phyloP scores from a whole-genome alignment of 2,113 vertebrate genomes.

The Rana temporaria region DNA sequence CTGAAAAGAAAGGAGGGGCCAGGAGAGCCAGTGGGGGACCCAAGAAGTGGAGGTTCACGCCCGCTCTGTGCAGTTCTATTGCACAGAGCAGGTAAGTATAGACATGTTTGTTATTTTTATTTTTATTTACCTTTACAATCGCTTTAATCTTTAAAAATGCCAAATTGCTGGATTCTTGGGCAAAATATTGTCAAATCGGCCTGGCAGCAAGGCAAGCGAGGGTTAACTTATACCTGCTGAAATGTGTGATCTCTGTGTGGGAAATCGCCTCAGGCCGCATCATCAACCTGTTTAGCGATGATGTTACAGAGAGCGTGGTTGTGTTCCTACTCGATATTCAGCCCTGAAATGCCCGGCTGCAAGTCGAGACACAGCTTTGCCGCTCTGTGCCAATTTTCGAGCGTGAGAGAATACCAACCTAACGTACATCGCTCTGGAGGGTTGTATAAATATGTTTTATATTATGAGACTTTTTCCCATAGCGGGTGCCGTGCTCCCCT shows the following conservation, averaged over 20 bases:
- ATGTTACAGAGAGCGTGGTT: conserved; percentile 61
- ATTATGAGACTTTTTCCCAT: conserved; percentile 53
- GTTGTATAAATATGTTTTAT: conserved; percentile 66
- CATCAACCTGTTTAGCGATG: conserved; percentile 58
- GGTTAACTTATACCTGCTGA: neutral
- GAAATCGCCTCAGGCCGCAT: conserved; percentile 52
- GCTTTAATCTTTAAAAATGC: no score
- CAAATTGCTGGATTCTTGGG: no score
- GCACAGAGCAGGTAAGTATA: no score
- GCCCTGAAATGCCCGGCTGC: conserved; percentile 65
- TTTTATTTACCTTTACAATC: no score
- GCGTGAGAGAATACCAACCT: conserved; percentile 76
- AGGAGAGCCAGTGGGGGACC: no score
- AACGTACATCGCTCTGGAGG: conserved; percentile 52
- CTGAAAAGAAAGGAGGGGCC: no score
- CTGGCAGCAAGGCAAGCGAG: neutral
- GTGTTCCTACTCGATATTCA: conserved; percentile 68
- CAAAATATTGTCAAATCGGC: no score
- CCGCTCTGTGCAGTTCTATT: no score
- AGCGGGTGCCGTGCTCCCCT: no score
- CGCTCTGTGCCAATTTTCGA: conserved; percentile 65
- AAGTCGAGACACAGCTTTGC: conserved; percentile 73
- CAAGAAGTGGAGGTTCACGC: no score
- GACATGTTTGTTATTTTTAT: no score
- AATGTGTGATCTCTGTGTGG: conserved; percentile 43